Conservation (phyloP, 2,888 invertebrate genomes). For the Xylocampa areola region DNA sequence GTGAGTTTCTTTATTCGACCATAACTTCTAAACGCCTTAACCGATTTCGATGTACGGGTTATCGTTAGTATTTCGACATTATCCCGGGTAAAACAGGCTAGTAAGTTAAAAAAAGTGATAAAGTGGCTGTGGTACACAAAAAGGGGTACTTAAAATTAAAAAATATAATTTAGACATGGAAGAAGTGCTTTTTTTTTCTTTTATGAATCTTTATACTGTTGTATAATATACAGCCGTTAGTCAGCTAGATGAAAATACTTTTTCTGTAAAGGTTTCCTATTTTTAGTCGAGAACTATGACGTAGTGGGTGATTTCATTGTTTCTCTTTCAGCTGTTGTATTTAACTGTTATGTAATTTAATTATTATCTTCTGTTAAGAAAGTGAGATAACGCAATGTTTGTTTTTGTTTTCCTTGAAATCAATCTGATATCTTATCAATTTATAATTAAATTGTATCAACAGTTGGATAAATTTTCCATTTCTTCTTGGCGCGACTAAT, state of each 20-base stretch:
- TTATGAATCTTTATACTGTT: too few species aligned
- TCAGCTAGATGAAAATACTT: neutral
- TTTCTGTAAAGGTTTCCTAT: constrained; percentile 8
- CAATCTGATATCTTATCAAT: constrained; percentile 41
- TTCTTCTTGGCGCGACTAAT: constrained; percentile 5
- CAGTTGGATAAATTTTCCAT: constrained; percentile 3
- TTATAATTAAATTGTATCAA: constrained; percentile 23
- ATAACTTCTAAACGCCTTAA: too few species aligned
- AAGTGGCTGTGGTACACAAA: too few species aligned
- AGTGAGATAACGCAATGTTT: constrained; percentile 40
- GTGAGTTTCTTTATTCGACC: too few species aligned
- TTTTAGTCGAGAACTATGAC: constrained; percentile 6
- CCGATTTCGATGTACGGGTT: too few species aligned
- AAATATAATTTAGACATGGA: too few species aligned
- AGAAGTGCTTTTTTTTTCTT: too few species aligned
- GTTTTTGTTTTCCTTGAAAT: constrained; percentile 44
- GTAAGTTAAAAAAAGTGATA: too few species aligned
- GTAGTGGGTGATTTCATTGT: constrained; percentile 6
- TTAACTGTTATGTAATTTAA: constrained; percentile 1
- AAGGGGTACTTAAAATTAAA: too few species aligned
- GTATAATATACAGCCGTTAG: too few species aligned
- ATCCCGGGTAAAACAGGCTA: too few species aligned
- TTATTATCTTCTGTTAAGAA: constrained; percentile 11
- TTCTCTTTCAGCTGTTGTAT: constrained; percentile 1
- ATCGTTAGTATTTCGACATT: too few species aligned